Evolutionary conservation across 2,888 invertebrate genomes (phyloP).

Genomic region (Trissoscelio sp.): DNA sequence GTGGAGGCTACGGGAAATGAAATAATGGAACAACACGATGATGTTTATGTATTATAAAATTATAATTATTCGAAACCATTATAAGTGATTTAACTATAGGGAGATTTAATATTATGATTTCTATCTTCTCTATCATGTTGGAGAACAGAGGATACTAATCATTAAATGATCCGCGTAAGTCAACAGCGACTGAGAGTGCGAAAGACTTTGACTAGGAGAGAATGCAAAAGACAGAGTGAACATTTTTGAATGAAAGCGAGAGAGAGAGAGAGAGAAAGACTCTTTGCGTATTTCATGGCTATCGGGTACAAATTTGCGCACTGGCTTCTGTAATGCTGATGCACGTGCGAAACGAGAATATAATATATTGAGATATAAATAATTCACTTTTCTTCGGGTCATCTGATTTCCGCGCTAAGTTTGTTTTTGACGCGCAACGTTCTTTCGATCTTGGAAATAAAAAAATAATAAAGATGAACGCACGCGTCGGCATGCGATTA

Average conservation of each 20-base stretch:
- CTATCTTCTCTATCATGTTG: constrained; percentile 15
- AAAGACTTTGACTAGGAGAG: constrained; percentile 27
- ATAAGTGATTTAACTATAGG: constrained; percentile 43
- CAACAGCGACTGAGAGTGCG: constrained; percentile 34
- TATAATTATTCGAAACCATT: constrained; percentile 35
- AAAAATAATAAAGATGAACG: constrained; percentile 7
- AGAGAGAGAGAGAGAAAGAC: constrained; percentile 64
- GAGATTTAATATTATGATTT: constrained; percentile 42
- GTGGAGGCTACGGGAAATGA: constrained; percentile 10
- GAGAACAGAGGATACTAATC: constrained; percentile 16
- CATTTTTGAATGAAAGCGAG: too few species aligned
- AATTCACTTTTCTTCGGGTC: constrained; percentile 41
- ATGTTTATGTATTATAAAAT: constrained; percentile 43
- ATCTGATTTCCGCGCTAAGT: constrained; percentile 43
- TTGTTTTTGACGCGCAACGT: constrained; percentile 45
- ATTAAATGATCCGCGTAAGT: constrained; percentile 31
- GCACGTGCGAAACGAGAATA: constrained; percentile 65
- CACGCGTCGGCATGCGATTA: constrained; percentile 38
- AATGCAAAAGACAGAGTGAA: constrained; percentile 51
- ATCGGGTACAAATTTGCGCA: constrained; percentile 73
- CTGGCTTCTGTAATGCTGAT: constrained; percentile 66
- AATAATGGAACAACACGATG: constrained; percentile 8
- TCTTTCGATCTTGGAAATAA: constrained; percentile 18
- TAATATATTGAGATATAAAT: constrained; percentile 55
- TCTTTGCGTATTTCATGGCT: constrained; percentile 70